A percentile compares a stretch with the other conserved stretches of the same genome.
These are phyloP conservation scores for Ostrea edulis DNA, from an alignment of 1,140 invertebrate genomes.

Conservation along the genomic window DNA sequence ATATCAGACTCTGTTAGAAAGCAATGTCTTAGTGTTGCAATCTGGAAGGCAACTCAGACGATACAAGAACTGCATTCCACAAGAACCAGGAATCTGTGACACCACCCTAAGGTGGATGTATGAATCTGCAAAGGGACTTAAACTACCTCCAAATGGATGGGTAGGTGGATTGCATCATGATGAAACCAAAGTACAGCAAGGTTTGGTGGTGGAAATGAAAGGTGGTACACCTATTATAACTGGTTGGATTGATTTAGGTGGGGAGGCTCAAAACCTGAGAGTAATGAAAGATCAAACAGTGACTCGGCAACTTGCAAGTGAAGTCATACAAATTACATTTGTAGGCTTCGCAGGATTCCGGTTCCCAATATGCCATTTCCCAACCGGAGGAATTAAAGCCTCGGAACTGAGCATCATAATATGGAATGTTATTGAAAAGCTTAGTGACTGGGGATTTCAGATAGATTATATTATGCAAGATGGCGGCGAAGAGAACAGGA, in stretches of 20 bases:
- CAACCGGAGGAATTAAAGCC: slow-evolving; percentile 47
- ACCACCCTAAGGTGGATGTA: slow-evolving; percentile 45
- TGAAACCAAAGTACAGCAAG: slow-evolving; percentile 53
- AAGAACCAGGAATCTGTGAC: slow-evolving; percentile 44
- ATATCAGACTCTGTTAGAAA: slow-evolving; percentile 42
- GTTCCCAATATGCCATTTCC: slow-evolving; percentile 53
- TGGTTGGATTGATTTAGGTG: slow-evolving; percentile 51
- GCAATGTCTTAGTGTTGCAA: slow-evolving; percentile 41
- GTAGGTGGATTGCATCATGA: slow-evolving; percentile 44
- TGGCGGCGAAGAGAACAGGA: slow-evolving; percentile 51
- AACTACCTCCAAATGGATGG: slow-evolving; percentile 31
- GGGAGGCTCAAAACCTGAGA: slow-evolving; percentile 33
- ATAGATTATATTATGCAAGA: slow-evolving; percentile 50
- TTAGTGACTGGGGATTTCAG: slow-evolving; percentile 42
- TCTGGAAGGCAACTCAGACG: slow-evolving; percentile 32
- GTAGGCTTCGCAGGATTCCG: slow-evolving; percentile 48
- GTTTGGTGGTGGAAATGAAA: slow-evolving; percentile 45
- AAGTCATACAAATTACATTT: slow-evolving; percentile 56
- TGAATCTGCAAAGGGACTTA: slow-evolving; percentile 34
- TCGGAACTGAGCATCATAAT: slow-evolving; percentile 47
- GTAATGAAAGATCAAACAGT: slow-evolving; percentile 47
- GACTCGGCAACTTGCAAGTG: slow-evolving; percentile 43
- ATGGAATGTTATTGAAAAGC: slow-evolving; percentile 50
- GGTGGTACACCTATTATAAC: slow-evolving; percentile 32
- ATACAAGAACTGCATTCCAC: slow-evolving; percentile 45